Base-by-base conservation (phyloP, 2,888 invertebrate species). In the Ypsolopha scabrella region DNA sequence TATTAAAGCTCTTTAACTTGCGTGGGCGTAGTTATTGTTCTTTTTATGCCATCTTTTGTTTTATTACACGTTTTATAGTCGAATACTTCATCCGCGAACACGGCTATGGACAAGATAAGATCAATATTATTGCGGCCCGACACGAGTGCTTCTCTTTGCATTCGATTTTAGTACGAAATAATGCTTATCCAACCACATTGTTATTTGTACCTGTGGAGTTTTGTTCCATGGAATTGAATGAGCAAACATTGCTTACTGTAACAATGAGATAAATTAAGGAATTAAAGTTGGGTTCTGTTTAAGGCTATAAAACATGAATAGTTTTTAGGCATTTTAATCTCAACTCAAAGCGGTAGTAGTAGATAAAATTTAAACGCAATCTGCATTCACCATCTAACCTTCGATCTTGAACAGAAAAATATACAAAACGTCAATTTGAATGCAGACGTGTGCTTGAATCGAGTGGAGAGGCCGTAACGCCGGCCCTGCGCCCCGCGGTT, bases 1-100 rank as follows among this genome's bases (percentile, higher is more conserved):
- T 24, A 24, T 3, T 24, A 24, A 35, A 48, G 36, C n/a, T 46
- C 33, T 24, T 24, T 37, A 11, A 8, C 36, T 13, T 11, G 43
- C 39, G 50, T 43, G 43, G 43, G 43, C 13, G 50, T 13, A 35
- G n/a, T 50, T 41, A 34, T 43, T 43, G 41, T 50, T 36, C 41
- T 34, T 43, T 14, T 11, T 13, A 10, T 36, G 8, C 24, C 24
- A 2, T 41, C 11, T 43, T 57, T 52, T 54, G 55, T 58, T 63
- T 62, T 61, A 62, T 59, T 56, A 55, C 58, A 54, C 56, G 55
- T 61, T 62, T 62, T 60, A 62, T 55, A 54, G 54, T 41, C 57
- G 57, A 58, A 60, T 57, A 51, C 58, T 51, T 57, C 59, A 61
- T 57, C 53, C 57, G 57, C 54, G 54, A 54, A 54, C 56, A 53